These are phyloP conservation scores for Leptopilina boulardi DNA, from an alignment of 1,140 invertebrate genomes.

Conservation along the genomic window DNA sequence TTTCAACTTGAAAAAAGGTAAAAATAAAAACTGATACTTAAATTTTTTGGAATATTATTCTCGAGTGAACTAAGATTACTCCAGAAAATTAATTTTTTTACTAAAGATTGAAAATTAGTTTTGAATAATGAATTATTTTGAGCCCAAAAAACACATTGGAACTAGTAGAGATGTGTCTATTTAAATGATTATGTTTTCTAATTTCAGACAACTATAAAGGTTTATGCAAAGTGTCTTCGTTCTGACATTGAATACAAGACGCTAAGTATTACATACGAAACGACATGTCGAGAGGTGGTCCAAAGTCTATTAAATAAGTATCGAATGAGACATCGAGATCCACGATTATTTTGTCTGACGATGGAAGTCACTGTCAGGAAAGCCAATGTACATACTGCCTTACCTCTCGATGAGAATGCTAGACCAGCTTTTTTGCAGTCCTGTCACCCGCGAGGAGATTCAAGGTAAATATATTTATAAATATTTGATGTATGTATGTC, in stretches of 20 bases:
- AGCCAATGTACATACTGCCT: slow-evolving; percentile 86
- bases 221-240: slow-evolving; percentile 90
- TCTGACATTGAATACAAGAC: slow-evolving; percentile 97
- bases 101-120: too few relatives aligned
- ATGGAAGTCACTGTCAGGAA: slow-evolving; percentile 93
- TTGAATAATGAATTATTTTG: too few relatives aligned
- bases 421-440: slow-evolving; percentile 91
- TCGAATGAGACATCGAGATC: slow-evolving; percentile 93
- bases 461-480: slow-evolving; percentile 80
- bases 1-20: too few relatives aligned
- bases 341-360: slow-evolving; percentile 93
- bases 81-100: too few relatives aligned
- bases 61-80: too few relatives aligned
- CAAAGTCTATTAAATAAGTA: slow-evolving; percentile 90
- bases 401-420: slow-evolving; percentile 91
- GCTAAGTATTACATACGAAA: slow-evolving; percentile 89
- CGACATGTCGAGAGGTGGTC: slow-evolving; percentile 90
- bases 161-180: too few relatives aligned
- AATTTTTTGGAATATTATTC: too few relatives aligned
- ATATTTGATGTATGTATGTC: too few relatives aligned
- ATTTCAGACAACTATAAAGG: slow-evolving; percentile 92
- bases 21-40: too few relatives aligned
- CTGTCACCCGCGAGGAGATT: slow-evolving; percentile 93
- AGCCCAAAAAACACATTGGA: too few relatives aligned
- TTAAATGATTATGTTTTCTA: slow-evolving; percentile 6